Evolutionary conservation across 1,140 invertebrate species (phyloP).

Genomic region (Drosophila quadrilineata): DNA sequence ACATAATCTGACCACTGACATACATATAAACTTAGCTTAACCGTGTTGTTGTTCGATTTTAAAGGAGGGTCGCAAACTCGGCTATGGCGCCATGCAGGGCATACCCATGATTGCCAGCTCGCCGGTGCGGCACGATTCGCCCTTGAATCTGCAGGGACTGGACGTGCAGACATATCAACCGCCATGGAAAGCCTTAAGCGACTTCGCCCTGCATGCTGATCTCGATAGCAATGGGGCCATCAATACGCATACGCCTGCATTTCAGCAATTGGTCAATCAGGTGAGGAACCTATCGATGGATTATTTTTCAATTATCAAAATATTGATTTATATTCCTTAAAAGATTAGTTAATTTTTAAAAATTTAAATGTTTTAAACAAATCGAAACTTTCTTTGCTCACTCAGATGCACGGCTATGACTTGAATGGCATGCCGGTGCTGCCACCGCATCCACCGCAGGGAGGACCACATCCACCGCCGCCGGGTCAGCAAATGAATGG

Average conservation of each 20-base stretch:
- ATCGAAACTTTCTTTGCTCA: no score
- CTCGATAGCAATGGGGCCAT: slow-evolving; percentile 88
- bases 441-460: slow-evolving; percentile 83
- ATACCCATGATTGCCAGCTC: slow-evolving; percentile 98
- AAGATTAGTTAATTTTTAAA: neutral
- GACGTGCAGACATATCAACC: slow-evolving; percentile 98
- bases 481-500: slow-evolving; percentile 69
- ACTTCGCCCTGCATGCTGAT: slow-evolving; percentile 97
- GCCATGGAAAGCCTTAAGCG: slow-evolving; percentile 97
- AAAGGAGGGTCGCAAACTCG: slow-evolving; percentile 95
- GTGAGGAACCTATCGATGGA: no score
- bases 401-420: slow-evolving; percentile 94
- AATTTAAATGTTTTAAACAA: neutral
- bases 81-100: slow-evolving; percentile 95
- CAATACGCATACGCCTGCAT: slow-evolving; percentile 92
- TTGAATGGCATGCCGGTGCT: slow-evolving; percentile 84
- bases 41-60: neutral
- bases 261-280: slow-evolving; percentile 97
- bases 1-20: slow-evolving; percentile 35
- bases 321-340: neutral
- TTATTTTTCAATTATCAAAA: no score
- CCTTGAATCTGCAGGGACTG: slow-evolving; percentile 91
- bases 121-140: slow-evolving; percentile 95
- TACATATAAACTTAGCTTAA: neutral
- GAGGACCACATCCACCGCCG: slow-evolving; percentile 82